Conservation (phyloP, 1,140 invertebrate species). For the Phymastichus coffea region DNA sequence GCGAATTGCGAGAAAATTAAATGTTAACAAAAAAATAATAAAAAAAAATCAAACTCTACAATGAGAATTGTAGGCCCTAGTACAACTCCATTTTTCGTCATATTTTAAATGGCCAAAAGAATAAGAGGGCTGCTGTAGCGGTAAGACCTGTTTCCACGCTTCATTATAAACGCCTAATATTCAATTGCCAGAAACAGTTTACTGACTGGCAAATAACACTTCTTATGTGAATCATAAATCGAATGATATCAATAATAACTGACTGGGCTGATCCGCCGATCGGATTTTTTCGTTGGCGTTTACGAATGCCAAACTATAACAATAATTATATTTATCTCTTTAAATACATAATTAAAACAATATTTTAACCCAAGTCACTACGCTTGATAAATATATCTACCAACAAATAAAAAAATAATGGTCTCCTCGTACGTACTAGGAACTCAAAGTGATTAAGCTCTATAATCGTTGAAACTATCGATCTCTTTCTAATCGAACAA, state of each 20-base stretch:
- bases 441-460: constrained; percentile 18
- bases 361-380: constrained; percentile 22
- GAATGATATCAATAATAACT: constrained; percentile 25
- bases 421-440: constrained; percentile 21
- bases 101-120: constrained; percentile 30
- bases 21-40: constrained; percentile 32
- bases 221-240: constrained; percentile 25
- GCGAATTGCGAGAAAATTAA: constrained; percentile 31
- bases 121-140: constrained; percentile 14
- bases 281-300: constrained; percentile 15
- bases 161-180: constrained; percentile 23
- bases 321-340: constrained; percentile 22
- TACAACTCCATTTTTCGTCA: constrained; percentile 35
- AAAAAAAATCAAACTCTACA: constrained; percentile 35
- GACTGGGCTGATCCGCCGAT: constrained; percentile 22
- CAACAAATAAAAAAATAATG: constrained; percentile 29
- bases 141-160: constrained; percentile 17
- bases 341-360: constrained; percentile 30
- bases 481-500: constrained; percentile 15
- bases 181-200: constrained; percentile 8
- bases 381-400: constrained; percentile 30
- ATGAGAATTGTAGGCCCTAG: constrained; percentile 38
- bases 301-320: constrained; percentile 26
- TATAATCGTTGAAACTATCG: constrained; percentile 8
- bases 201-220: constrained; percentile 15